Evolutionary conservation across 2,797 vertebrate genomes (phyloP), one percentile per base, ranked within the genome.

Genomic region (Chloroceryle inda): DNA sequence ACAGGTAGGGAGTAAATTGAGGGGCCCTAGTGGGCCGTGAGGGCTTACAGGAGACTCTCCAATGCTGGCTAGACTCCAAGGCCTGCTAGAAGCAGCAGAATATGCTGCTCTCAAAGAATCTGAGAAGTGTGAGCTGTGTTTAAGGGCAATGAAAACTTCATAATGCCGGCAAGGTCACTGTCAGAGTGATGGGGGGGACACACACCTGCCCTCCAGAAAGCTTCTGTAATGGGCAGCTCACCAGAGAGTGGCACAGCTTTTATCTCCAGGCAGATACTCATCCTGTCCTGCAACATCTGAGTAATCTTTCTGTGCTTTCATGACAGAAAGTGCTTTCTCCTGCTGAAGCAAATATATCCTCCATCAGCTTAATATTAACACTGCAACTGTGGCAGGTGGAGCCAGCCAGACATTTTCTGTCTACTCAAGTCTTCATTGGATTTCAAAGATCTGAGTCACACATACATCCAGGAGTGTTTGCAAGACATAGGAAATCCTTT

Each of bases 151-250:
- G 40, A 35, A 86, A 92, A 62, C 0, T 0, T 24, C 69, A 27
- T 5, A 14, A 35, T 2, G 4, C 24, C 0, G 0, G 11, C 27
- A 55, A 68, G 5, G 13, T 26, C 13, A 3, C 27, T 47, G n/a
- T 44, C 20, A 35, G 67, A 62, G 29, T 58, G 44, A 47, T 0
- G 0, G 16, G 27, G 27, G 9, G 40, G 24, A 31, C 20, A 29
- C 27, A 29, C 27, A 14, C 37, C 35, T 72, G 35, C 66, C 63
- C 45, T 58, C 68, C 52, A 63, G 24, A 0, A 0, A 85, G 35
- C 22, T 53, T 78, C 83, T 66, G 35, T 35, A 72, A 76, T 5
- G 7, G 86, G n/a, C 24, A 67, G 10, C 16, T 61, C 0, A 0
- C 45, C 24, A 31, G 55, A 71, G 38, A 79, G 69, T 22, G 35